A percentile compares a stretch with the other conserved stretches of the same genome.
phyloP scores from a whole-genome alignment of 1,140 invertebrate species.

The Euwallacea similis region DNA sequence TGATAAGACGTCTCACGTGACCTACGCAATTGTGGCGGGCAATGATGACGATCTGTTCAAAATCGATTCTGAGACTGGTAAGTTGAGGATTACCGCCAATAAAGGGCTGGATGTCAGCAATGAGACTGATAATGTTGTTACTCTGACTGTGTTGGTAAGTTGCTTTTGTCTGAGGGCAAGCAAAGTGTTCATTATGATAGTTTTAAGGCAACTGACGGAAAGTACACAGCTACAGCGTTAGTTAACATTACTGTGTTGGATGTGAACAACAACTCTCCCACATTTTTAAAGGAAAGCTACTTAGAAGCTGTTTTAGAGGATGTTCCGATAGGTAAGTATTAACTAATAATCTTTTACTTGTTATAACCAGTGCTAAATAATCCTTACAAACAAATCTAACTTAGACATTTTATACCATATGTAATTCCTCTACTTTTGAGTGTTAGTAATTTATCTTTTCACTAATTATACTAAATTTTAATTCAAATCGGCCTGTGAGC shows the following conservation, averaged over 20 bases:
- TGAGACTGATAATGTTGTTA: constrained; percentile 59
- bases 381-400: no score
- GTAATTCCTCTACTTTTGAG: no score
- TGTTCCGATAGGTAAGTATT: constrained; percentile 63
- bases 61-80: constrained; percentile 69
- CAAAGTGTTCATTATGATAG: not conserved
- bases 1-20: constrained; percentile 78
- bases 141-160: constrained; percentile 61
- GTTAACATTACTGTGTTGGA: constrained; percentile 80
- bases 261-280: constrained; percentile 84
- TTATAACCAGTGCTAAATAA: no score
- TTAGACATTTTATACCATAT: no score
- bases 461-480: no score
- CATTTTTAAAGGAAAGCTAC: constrained; percentile 75
- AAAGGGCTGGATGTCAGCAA: constrained; percentile 65
- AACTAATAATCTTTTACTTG: not conserved
- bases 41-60: constrained; percentile 66
- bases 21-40: constrained; percentile 72
- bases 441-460: no score
- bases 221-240: constrained; percentile 67
- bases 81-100: constrained; percentile 67
- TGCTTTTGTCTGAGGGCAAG: not conserved
- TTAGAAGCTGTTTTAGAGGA: constrained; percentile 75
- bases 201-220: constrained; percentile 75
- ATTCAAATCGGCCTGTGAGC: no score